A percentile compares a stretch with the other conserved stretches of the same genome.
These are phyloP conservation scores for Caenorhabditis japonica DNA, from an alignment of 2,888 invertebrate genomes.

Conservation along the genomic window DNA sequence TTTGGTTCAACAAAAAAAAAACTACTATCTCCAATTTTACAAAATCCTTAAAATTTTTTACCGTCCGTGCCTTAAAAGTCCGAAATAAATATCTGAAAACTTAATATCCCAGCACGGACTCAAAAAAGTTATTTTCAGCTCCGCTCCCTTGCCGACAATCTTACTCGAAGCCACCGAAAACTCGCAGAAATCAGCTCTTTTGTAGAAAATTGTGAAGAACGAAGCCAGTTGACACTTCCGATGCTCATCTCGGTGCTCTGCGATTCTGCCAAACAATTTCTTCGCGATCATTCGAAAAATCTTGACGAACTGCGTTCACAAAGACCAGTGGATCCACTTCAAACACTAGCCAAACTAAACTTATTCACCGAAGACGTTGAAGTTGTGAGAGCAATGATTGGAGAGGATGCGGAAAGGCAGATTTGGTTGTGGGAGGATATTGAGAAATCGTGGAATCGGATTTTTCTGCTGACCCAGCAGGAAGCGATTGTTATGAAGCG, in stretches of 20 bases:
- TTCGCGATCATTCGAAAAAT: constrained; percentile 35
- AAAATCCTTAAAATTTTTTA: too few species aligned
- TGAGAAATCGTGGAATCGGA: constrained; percentile 48
- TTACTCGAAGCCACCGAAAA: constrained; percentile 28
- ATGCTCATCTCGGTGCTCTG: constrained; percentile 27
- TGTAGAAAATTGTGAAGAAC: constrained; percentile 37
- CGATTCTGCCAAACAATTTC: constrained; percentile 38
- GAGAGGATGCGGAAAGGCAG: constrained; percentile 29
- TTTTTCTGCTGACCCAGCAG: constrained; percentile 29
- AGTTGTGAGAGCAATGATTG: constrained; percentile 32
- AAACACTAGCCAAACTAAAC: constrained; percentile 22
- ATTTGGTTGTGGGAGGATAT: constrained; percentile 50
- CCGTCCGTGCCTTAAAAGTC: too few species aligned
- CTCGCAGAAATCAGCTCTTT: constrained; percentile 32
- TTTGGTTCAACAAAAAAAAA: too few species aligned
- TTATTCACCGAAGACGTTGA: constrained; percentile 31
- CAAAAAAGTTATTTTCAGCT: too few species aligned
- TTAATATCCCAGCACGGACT: too few species aligned
- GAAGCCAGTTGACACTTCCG: constrained; percentile 33
- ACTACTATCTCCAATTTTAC: too few species aligned
- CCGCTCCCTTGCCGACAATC: constrained; percentile 31
- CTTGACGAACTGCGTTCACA: constrained; percentile 30
- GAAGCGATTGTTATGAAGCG: constrained; percentile 33
- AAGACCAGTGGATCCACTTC: constrained; percentile 37
- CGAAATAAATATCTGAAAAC: too few species aligned